Evolutionary conservation across 1,140 invertebrate species (phyloP).

Genomic region (Mamestra configurata): DNA sequence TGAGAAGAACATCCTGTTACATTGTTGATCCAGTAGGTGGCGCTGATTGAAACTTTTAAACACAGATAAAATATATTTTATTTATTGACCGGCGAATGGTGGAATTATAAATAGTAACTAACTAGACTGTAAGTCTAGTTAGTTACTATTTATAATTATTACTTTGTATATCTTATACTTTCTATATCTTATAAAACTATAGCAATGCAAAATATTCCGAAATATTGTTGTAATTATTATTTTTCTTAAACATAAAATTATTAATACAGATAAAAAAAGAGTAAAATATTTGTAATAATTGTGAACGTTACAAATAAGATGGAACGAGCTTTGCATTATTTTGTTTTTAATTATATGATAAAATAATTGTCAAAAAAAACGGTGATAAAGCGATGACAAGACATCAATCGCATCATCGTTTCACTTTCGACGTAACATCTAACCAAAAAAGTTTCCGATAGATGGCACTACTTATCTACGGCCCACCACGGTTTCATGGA

Average conservation of each 20-base stretch:
- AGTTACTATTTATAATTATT: neutral
- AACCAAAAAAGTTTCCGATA: neutral
- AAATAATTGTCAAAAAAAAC: neutral
- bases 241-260: too few species aligned
- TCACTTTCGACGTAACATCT: neutral
- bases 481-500: too few species aligned
- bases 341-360: too few species aligned
- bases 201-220: too few species aligned
- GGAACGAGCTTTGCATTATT: too few species aligned
- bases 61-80: slow-evolving; percentile 34
- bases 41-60: neutral
- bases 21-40: neutral
- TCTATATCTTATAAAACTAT: too few species aligned
- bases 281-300: neutral
- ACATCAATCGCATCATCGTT: neutral
- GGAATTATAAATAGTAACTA: too few species aligned
- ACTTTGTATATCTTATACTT: neutral
- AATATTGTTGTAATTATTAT: too few species aligned
- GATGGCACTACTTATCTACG: neutral
- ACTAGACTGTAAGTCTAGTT: neutral
- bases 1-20: neutral
- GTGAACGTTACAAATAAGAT: neutral
- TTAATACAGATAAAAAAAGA: neutral
- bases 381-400: neutral
- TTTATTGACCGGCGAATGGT: slow-evolving; percentile 22